Evolutionary conservation across 2,888 invertebrate genomes (phyloP).

Genomic region (Ceratothoa steindachneri): DNA sequence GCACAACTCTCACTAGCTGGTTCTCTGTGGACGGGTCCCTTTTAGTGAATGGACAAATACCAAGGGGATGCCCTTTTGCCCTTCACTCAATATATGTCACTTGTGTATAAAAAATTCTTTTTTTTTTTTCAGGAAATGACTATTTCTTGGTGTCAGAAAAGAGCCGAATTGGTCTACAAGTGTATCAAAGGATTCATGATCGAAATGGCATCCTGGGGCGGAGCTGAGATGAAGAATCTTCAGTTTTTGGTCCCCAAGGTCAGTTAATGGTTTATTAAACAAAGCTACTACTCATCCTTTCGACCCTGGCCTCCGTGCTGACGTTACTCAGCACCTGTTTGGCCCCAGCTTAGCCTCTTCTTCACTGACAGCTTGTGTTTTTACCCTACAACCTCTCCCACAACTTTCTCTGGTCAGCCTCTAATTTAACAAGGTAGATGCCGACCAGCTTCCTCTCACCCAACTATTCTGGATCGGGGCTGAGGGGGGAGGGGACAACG

Average conservation of each 20-base stretch:
- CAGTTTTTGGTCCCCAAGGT: conserved; percentile 79
- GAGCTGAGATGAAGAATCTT: conserved; percentile 79
- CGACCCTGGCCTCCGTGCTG: no score
- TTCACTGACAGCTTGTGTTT: no score
- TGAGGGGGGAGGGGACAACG: no score
- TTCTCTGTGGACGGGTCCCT: background rate
- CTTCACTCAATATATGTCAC: background rate
- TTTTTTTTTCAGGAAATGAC: conserved; percentile 74
- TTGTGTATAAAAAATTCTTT: background rate
- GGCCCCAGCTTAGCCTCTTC: no score
- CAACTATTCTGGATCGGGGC: no score
- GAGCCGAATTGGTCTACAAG: conserved; percentile 95
- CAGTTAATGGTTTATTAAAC: no score
- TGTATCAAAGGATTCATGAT: conserved; percentile 99
- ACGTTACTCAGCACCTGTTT: no score
- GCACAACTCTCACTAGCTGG: background rate
- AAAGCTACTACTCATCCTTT: no score
- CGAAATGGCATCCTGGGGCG: conserved; percentile 92
- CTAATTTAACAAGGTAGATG: no score
- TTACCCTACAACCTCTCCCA: no score
- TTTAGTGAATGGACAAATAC: background rate
- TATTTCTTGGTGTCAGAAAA: conserved; percentile 88
- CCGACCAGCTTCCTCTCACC: no score
- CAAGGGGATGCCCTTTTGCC: background rate
- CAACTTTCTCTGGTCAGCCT: no score